These are phyloP conservation scores for Drosophila santomea DNA, from an alignment of 1,140 invertebrate species.

Conservation along the genomic window DNA sequence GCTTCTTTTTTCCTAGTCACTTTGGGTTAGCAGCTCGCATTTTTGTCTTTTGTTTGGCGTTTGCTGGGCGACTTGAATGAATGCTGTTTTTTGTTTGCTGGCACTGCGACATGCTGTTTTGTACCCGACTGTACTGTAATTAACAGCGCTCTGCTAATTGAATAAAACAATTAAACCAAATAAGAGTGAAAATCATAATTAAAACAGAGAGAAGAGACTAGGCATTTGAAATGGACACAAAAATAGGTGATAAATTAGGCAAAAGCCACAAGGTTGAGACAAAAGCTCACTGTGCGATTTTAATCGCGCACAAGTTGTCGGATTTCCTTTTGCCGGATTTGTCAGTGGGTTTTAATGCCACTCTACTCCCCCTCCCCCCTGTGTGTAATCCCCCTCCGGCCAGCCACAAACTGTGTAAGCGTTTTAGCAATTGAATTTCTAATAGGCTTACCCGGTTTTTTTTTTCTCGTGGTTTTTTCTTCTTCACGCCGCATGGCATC, in stretches of 20 bases:
- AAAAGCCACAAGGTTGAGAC: not conserved
- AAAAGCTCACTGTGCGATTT: constrained; percentile 40
- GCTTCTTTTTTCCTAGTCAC: not conserved
- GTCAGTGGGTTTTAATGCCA: constrained; percentile 13
- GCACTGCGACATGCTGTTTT: constrained; percentile 2
- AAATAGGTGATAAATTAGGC: not conserved
- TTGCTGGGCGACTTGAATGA: constrained; percentile 18
- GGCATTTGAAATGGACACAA: not conserved
- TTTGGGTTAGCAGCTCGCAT: constrained; percentile 12
- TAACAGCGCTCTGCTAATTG: constrained; percentile 13
- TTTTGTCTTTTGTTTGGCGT: constrained; percentile 22
- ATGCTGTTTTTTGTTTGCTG: constrained; percentile 19
- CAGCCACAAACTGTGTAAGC: constrained; percentile 2
- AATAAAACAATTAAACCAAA: not conserved
- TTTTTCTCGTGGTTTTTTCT: not conserved
- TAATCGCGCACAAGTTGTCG: constrained; percentile 51
- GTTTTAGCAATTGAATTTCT: constrained; percentile 76
- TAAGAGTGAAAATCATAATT: not conserved
- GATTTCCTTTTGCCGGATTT: constrained; percentile 54
- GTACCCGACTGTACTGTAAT: constrained; percentile 38
- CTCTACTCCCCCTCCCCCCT: not conserved
- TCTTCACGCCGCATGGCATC: constrained; percentile 51
- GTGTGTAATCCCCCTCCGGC: not conserved
- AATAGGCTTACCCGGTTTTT: constrained; percentile 60
- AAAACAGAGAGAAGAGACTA: not conserved